Conservation (phyloP, 2,797 vertebrate genomes). For the Falco peregrinus region DNA sequence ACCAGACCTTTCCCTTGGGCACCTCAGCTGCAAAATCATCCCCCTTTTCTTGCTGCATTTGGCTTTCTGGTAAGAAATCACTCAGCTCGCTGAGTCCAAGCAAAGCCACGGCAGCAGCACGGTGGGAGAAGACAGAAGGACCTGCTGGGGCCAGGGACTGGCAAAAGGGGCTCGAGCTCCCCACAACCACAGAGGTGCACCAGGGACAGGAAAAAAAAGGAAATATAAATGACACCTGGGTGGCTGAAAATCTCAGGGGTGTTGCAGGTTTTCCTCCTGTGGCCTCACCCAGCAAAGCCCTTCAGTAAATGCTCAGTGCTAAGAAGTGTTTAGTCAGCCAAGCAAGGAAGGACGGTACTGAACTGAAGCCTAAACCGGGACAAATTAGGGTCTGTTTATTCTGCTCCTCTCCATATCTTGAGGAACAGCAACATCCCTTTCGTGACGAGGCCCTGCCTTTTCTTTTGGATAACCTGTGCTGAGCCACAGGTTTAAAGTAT, state of each 20-base stretch:
- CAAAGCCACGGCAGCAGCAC: background rate
- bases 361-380: background rate
- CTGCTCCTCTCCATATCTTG: background rate
- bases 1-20: fast-evolving
- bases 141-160: background rate
- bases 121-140: background rate
- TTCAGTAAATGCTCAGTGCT: background rate
- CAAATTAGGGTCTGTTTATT: background rate
- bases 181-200: background rate
- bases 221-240: background rate
- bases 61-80: background rate
- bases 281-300: background rate
- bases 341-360: background rate
- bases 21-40: background rate
- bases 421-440: fast-evolving
- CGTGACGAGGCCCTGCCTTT: background rate
- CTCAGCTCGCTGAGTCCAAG: background rate
- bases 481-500: background rate
- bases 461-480: background rate
- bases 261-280: background rate
- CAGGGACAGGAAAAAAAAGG: background rate
- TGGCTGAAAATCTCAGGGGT: background rate
- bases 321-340: background rate
- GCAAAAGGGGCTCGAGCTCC: fast-evolving
- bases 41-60: fast-evolving